Conservation (phyloP, 1,140 invertebrate species). For the Drosophila teissieri region DNA sequence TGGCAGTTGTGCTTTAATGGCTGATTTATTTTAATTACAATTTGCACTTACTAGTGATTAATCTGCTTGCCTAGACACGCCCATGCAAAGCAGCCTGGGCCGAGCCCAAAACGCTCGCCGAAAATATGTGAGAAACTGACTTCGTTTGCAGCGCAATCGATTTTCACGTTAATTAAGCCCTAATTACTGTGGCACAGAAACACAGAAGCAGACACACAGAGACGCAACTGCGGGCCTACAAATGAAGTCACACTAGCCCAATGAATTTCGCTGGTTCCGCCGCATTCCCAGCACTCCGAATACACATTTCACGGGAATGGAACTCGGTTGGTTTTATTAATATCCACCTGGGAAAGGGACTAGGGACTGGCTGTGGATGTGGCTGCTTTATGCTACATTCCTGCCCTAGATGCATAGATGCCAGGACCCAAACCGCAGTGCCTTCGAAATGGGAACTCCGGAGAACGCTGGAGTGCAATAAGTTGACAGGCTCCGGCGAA, state of each 20-base stretch:
- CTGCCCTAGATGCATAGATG: not conserved
- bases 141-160: slow-evolving; percentile 56
- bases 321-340: slow-evolving; percentile 28
- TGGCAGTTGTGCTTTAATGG: slow-evolving; percentile 28
- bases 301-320: slow-evolving; percentile 25
- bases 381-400: slow-evolving; percentile 17
- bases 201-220: not conserved
- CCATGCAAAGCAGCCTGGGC: slow-evolving; percentile 25
- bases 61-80: slow-evolving; percentile 30
- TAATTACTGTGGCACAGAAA: slow-evolving; percentile 40
- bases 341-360: slow-evolving; percentile 21
- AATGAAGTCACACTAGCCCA: slow-evolving; percentile 56
- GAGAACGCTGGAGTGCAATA: not conserved
- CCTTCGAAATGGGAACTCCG: not conserved
- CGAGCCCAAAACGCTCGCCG: slow-evolving; percentile 11
- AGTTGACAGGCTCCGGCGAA: slow-evolving; percentile 6
- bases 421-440: slow-evolving; percentile 12
- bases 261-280: slow-evolving; percentile 9
- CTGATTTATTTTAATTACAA: slow-evolving; percentile 57
- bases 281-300: slow-evolving; percentile 1
- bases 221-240: slow-evolving; percentile 14
- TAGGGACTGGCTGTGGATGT: not conserved
- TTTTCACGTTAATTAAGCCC: slow-evolving; percentile 61
- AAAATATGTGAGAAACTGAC: slow-evolving; percentile 19
- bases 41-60: slow-evolving; percentile 56